Conservation (phyloP, 2,113 vertebrate genomes). For the Sigmodon hispidus region DNA sequence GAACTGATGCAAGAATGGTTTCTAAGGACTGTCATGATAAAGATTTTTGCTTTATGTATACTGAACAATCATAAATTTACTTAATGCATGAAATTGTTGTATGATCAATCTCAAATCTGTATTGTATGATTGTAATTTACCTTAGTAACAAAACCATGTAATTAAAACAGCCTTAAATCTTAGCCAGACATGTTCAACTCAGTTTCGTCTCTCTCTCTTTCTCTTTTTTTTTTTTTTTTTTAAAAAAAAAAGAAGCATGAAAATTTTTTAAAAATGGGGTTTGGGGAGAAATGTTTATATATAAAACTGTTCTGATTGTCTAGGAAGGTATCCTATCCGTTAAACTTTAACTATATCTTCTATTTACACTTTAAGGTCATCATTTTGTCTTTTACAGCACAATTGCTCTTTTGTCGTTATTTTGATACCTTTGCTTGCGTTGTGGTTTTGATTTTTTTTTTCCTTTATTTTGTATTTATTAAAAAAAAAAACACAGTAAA, state of each 20-base stretch:
- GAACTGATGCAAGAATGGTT: not conserved
- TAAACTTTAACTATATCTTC: conserved; percentile 61
- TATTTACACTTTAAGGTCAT: conserved; percentile 62
- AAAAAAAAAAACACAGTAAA: too few relatives aligned
- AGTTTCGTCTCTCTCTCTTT: not conserved
- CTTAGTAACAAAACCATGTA: not conserved
- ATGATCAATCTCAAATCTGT: not conserved
- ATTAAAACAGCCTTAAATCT: conserved; percentile 24
- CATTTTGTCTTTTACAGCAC: conserved; percentile 50
- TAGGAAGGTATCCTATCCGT: conserved; percentile 26
- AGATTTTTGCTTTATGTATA: not conserved
- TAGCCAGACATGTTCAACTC: not conserved
- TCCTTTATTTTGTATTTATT: too few relatives aligned
- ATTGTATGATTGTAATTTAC: not conserved
- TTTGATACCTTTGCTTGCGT: conserved; percentile 28
- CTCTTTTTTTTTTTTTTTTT: too few relatives aligned
- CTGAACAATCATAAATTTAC: not conserved
- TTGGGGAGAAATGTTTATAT: not conserved
- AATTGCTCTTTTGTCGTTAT: conserved; percentile 58
- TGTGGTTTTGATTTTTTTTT: not conserved
- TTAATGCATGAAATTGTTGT: not conserved
- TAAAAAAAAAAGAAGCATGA: not conserved
- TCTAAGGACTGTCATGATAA: not conserved
- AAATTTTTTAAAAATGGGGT: not conserved
- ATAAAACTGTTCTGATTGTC: not conserved